A percentile compares a stretch with the other conserved stretches of the same genome.
Conservation (phyloP, 2,888 invertebrate genomes). For the Charanyca ferruginea region DNA sequence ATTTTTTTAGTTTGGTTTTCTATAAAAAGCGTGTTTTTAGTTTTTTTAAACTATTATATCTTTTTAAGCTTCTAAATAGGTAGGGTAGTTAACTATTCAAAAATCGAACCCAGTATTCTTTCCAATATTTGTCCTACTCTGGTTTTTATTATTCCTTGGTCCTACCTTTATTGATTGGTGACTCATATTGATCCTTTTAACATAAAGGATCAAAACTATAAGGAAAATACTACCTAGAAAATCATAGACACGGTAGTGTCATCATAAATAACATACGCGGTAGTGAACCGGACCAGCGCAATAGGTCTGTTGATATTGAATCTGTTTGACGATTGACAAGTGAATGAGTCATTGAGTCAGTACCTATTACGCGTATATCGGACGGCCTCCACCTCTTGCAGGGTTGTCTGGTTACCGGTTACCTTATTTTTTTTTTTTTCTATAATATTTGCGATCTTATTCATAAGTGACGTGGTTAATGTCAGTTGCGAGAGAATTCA, state of each 20-base stretch:
- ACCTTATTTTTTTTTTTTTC: constrained; percentile 3
- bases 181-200: no score
- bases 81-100: no score
- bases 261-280: constrained; percentile 19
- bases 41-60: no score
- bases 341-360: constrained; percentile 61
- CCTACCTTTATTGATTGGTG: no score
- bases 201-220: background rate
- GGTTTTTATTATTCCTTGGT: no score
- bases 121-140: no score
- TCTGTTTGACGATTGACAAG: constrained; percentile 36
- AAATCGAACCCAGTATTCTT: no score
- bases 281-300: constrained; percentile 24
- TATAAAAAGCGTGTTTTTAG: no score
- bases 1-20: no score
- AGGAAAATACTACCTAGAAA: background rate
- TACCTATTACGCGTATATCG: constrained; percentile 54
- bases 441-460: background rate
- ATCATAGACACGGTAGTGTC: constrained; percentile 16
- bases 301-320: constrained; percentile 34
- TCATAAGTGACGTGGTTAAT: background rate
- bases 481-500: background rate
- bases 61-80: no score
- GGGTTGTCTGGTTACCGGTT: constrained; percentile 47
- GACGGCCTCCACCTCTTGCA: constrained; percentile 44